Conservation (phyloP, 2,113 vertebrate species). For the Grammomys dolichurus region DNA sequence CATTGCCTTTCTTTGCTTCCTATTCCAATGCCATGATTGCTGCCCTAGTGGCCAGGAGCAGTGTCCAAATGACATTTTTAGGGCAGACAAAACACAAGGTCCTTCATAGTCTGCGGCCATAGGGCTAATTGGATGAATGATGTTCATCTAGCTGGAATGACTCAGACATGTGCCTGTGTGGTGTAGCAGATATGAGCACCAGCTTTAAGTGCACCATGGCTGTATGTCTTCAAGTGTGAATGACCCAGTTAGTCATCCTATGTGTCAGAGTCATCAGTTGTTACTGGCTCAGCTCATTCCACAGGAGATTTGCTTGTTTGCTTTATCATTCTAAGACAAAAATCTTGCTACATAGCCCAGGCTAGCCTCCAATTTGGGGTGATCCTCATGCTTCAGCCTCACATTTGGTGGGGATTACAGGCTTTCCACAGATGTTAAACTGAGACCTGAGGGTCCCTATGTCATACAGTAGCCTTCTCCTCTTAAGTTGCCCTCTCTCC, state of each 20-base stretch:
- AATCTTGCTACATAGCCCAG: background rate
- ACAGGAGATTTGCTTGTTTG: background rate
- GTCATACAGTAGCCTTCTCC: background rate
- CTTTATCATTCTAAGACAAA: background rate
- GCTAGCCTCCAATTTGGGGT: background rate
- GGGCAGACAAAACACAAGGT: background rate
- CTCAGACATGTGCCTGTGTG: background rate
- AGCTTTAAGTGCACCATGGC: background rate
- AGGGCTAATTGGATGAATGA: background rate
- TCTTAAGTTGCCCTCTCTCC: background rate
- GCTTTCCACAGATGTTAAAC: background rate
- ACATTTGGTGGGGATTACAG: background rate
- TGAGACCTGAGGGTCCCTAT: background rate
- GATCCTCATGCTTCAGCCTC: background rate
- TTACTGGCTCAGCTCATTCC: background rate
- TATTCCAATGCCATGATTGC: background rate
- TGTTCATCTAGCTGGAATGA: background rate
- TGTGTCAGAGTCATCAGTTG: background rate
- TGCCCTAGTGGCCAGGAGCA: background rate
- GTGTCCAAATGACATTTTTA: background rate
- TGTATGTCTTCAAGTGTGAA: background rate
- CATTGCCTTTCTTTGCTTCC: background rate
- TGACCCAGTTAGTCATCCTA: background rate
- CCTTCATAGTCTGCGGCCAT: background rate
- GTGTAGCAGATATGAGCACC: background rate